A percentile compares a stretch with the other conserved stretches of the same genome.
phyloP scores from a whole-genome alignment of 1,140 invertebrate genomes.

The Nephotettix cincticeps region DNA sequence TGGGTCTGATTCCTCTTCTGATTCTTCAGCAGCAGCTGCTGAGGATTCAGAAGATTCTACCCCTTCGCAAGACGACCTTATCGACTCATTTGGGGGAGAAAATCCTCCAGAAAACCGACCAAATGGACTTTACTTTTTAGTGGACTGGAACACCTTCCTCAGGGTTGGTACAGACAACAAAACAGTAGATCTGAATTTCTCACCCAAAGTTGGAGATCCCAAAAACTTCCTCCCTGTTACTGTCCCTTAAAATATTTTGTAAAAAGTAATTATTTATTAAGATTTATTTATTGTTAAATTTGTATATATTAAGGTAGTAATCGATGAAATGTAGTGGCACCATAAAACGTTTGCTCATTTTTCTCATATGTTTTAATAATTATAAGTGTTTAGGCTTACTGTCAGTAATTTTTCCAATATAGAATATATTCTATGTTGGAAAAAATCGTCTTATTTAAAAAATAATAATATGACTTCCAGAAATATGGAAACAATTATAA shows the following conservation, averaged over 20 bases:
- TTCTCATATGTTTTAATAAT: too few species aligned
- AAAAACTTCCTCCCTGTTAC: conserved; percentile 69
- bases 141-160: conserved; percentile 82
- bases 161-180: conserved; percentile 75
- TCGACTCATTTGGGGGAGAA: conserved; percentile 71
- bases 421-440: too few species aligned
- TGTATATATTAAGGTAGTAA: too few species aligned
- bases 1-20: neutral
- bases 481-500: too few species aligned
- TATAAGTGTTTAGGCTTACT: too few species aligned
- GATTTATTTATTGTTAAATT: conserved; percentile 23
- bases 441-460: too few species aligned
- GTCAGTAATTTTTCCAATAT: too few species aligned
- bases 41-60: conserved; percentile 17
- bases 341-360: too few species aligned
- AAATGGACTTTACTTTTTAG: conserved; percentile 77
- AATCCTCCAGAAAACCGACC: conserved; percentile 59
- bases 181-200: conserved; percentile 71
- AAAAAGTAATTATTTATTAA: conserved; percentile 19
- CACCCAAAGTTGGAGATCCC: conserved; percentile 75
- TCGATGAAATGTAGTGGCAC: too few species aligned
- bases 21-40: neutral
- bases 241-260: conserved; percentile 54
- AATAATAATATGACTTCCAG: too few species aligned
- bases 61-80: conserved; percentile 62